A percentile compares a stretch with the other conserved stretches of the same genome.
Evolutionary conservation across 1,140 invertebrate species (phyloP).

Genomic region (Cheumatopsyche charites): DNA sequence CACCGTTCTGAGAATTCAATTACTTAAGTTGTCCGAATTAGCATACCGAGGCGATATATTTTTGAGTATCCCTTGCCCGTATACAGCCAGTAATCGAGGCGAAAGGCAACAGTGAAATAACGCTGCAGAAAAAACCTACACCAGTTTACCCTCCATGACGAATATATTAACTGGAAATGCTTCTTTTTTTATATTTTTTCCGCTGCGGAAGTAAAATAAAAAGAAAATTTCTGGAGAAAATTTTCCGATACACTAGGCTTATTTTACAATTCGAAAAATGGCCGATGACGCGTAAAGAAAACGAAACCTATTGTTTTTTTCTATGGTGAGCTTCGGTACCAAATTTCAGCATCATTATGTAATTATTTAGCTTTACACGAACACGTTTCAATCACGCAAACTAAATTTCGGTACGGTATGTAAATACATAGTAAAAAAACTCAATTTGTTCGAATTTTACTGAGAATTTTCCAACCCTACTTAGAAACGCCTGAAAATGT

Average conservation of each 20-base stretch:
- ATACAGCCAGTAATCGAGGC: not conserved
- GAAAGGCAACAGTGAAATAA: constrained; percentile 18
- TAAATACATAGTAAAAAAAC: not conserved
- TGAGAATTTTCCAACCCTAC: no score
- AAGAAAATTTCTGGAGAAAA: no score
- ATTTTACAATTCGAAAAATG: constrained; percentile 5
- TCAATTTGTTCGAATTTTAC: not conserved
- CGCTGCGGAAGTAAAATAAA: not conserved
- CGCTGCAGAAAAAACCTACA: constrained; percentile 6
- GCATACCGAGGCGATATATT: constrained; percentile 31
- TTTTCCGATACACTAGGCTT: no score
- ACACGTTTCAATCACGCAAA: constrained; percentile 22
- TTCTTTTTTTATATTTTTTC: not conserved
- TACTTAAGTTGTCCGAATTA: constrained; percentile 32
- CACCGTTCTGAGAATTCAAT: constrained; percentile 26
- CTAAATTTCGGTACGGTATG: not conserved
- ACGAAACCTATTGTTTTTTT: not conserved
- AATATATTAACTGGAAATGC: constrained; percentile 7
- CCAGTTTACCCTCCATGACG: not conserved
- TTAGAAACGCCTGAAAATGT: no score
- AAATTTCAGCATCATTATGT: constrained; percentile 21
- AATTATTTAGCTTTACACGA: constrained; percentile 18
- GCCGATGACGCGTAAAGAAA: not conserved
- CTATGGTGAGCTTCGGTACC: constrained; percentile 4
- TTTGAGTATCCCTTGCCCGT: constrained; percentile 5